A percentile compares a stretch with the other conserved stretches of the same genome.
phyloP scores from a whole-genome alignment of 2,113 vertebrate genomes.

The Thalassoma bifasciatum region DNA sequence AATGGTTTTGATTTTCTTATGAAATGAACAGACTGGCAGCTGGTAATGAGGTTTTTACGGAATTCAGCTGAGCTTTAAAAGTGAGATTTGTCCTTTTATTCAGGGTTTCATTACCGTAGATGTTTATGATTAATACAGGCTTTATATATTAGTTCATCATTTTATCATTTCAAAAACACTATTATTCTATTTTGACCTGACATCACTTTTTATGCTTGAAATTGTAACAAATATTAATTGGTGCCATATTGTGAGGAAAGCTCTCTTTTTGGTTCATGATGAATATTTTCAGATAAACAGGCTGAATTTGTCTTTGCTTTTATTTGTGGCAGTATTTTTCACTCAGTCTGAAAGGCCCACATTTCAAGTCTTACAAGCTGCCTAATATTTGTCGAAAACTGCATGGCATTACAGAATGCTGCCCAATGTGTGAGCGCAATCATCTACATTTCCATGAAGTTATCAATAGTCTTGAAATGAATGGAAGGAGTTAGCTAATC shows the following conservation, averaged over 20 bases:
- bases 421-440: not conserved
- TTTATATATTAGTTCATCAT: slow-evolving; percentile 4
- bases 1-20: slow-evolving; percentile 37
- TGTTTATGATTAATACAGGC: not conserved
- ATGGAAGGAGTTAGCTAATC: slow-evolving; percentile 19
- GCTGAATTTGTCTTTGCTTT: not conserved
- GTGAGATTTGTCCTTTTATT: slow-evolving; percentile 22
- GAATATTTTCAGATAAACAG: not conserved
- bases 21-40: slow-evolving; percentile 25
- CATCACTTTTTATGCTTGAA: slow-evolving; percentile 1
- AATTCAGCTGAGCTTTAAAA: slow-evolving; percentile 30
- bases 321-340: not conserved
- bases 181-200: not conserved
- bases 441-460: not conserved
- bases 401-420: not conserved
- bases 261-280: not conserved
- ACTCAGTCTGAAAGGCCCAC: not conserved
- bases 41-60: slow-evolving; percentile 23
- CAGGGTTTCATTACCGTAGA: slow-evolving; percentile 7
- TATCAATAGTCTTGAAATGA: not conserved
- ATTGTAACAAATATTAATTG: not conserved
- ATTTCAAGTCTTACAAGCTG: not conserved
- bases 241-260: not conserved
- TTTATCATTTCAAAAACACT: slow-evolving; percentile 7
- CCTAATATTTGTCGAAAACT: not conserved